These are phyloP conservation scores for Crocodylus rhombifer DNA, from an alignment of 2,797 vertebrate genomes.

Conservation along the genomic window DNA sequence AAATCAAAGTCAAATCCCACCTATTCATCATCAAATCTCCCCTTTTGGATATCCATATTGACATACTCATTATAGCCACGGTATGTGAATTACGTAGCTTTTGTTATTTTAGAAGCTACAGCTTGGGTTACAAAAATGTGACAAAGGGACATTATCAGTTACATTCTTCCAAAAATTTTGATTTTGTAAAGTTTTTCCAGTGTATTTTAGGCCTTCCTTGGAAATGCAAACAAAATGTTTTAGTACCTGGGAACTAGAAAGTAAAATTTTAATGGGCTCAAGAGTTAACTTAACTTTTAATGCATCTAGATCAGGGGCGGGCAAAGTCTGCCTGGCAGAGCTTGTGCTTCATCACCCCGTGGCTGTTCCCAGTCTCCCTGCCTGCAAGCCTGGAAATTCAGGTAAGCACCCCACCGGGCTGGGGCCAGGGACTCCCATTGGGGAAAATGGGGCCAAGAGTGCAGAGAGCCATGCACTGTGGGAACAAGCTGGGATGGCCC, in stretches of 20 bases:
- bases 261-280: background rate
- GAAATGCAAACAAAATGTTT: background rate
- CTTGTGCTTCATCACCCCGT: no score
- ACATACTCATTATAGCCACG: background rate
- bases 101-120: background rate
- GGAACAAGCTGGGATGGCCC: no score
- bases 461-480: no score
- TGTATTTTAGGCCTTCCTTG: background rate
- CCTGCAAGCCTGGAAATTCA: no score
- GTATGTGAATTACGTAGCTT: background rate
- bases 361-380: no score
- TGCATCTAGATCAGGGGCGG: no score
- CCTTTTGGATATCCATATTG: background rate
- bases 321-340: no score
- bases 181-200: background rate
- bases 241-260: background rate
- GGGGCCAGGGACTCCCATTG: no score
- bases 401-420: no score
- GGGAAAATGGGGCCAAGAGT: no score
- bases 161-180: background rate
- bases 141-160: background rate
- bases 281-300: background rate
- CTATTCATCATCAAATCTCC: background rate
- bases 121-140: background rate
- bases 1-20: background rate